A percentile compares a stretch with the other conserved stretches of the same genome.
phyloP scores from a whole-genome alignment of 2,888 invertebrate species.

The Pristionchus entomophagus region DNA sequence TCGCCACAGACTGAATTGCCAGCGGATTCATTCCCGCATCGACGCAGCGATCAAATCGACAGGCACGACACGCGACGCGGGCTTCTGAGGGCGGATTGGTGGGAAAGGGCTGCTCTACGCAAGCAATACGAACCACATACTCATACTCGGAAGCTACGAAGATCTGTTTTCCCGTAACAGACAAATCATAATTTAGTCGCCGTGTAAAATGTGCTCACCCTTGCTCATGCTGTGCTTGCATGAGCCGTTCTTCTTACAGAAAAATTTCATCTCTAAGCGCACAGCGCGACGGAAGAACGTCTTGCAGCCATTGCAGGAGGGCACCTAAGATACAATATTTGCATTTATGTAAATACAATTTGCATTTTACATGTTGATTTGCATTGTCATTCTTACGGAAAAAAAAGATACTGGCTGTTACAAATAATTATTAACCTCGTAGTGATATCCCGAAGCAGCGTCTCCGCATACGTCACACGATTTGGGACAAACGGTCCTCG shows the following conservation, averaged over 20 bases:
- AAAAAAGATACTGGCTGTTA: not conserved
- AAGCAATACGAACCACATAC: too few relatives aligned
- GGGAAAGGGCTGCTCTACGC: too few relatives aligned
- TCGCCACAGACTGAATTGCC: not conserved
- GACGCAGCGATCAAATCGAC: slow-evolving; percentile 76
- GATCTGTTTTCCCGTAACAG: too few relatives aligned
- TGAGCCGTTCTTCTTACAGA: slow-evolving; percentile 47
- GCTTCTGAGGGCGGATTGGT: too few relatives aligned
- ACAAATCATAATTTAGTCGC: too few relatives aligned
- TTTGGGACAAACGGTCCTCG: slow-evolving; percentile 61
- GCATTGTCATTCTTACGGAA: not conserved
- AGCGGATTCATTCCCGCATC: slow-evolving; percentile 76
- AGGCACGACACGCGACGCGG: slow-evolving; percentile 75
- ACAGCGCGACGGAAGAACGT: slow-evolving; percentile 60
- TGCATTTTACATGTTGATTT: too few relatives aligned
- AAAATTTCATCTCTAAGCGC: slow-evolving; percentile 47
- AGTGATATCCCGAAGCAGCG: slow-evolving; percentile 62
- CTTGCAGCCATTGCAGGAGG: slow-evolving; percentile 61
- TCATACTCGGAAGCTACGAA: too few relatives aligned
- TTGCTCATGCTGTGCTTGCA: slow-evolving; percentile 38
- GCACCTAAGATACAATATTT: slow-evolving; percentile 56
- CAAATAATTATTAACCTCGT: slow-evolving; percentile 54
- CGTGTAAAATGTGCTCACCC: too few relatives aligned
- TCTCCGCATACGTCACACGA: slow-evolving; percentile 60
- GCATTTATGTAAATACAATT: too few relatives aligned